Base-by-base conservation (phyloP, 2,888 invertebrate genomes). In the Drosophila planitibia region DNA sequence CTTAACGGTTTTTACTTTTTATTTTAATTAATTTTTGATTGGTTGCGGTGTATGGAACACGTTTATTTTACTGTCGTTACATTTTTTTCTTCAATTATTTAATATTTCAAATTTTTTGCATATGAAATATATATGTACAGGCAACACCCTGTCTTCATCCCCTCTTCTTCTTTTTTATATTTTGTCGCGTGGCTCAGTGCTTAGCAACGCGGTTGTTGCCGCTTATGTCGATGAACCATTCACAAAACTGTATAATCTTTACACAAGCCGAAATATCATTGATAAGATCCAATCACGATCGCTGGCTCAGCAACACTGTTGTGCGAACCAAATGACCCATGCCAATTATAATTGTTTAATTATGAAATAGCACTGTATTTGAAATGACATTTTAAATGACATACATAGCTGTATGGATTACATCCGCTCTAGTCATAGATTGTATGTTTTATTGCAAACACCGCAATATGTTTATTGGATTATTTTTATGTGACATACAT, bases 141-240 rank as follows among this genome's bases (percentile, higher is more conserved):
- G n/a, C 6, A 22, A 44, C 14, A 44, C 14, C 22, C 14, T n/a
- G 1, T 47, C 44, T 14, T 22, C 14, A n/a, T 47, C 7, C 39
- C 19, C 9, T 39, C 39, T 60, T 28, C 4, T 70, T n/a, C 25
- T 3, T 32, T 22, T 22, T 25, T 12, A 14, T 28, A 25, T 35
- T 47, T 54, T 7, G 37, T 39, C 25, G 39, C n/a, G 32, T 62
- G 47, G 63, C 33, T 61, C 53, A 39, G 32, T 25, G 52, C n/a
- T 61, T 28, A 28, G n/a, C 49, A 9, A 28, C 25, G 25, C 55
- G 28, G 49, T 71, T 44, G 30, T 28, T 39, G 51, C 33, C 19
- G 49, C 35, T 35, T 19, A n/a, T 41, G 41, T 51, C 62, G 49
- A 54, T 76, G 68, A 74, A 57, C 65, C 70, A 74, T 79, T 74